Evolutionary conservation across 2,888 invertebrate genomes (phyloP), one percentile per base, ranked within the genome.

Genomic region (Hetaerina titia): DNA sequence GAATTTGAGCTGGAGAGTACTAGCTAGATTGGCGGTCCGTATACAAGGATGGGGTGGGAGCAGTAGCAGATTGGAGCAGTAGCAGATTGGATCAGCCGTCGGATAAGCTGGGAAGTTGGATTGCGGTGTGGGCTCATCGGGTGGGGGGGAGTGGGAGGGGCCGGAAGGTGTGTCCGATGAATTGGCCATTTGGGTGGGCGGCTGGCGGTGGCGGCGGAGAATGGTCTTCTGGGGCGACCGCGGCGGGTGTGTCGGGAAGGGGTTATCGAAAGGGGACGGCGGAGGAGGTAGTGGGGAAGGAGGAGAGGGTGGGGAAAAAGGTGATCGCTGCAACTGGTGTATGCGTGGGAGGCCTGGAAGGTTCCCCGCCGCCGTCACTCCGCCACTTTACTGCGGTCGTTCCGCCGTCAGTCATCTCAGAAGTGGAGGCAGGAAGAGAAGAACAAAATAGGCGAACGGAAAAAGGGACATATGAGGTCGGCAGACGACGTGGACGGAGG

Each of bases 391-490:
- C 45, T 45, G 45, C 19, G 45, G 92, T 22, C 69, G 25, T 69
- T 92, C 92, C 56, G n/a, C n/a, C 56, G 92, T 92, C 92, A 74
- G 56, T 69, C 92, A 69, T 92, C 22, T 90, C 19, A 63, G 11
- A 64, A n/a, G 74, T 11, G 69, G 56, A 64, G 22, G 64, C 31
- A 31, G 19, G 58, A 19, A 15, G 31, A 60, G 90, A 60, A 19
- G 90, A 63, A 25, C 0, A 8, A n/a, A 56, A 56, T 8, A n/a
- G 58, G n/a, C 22, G 45, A 56, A 74, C 15, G 13, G 31, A 25
- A 45, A 90, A 45, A 64, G 31, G 25, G 64, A 64, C 11, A n/a
- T 31, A 17, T 56, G 89, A 56, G 17, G n/a, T 5, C 19, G 8
- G 17, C 22, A 13, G 22, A 57, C 22, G 31, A 89, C 56, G 9